A percentile compares a stretch with the other conserved stretches of the same genome.
Evolutionary conservation across 2,888 invertebrate species (phyloP).

Genomic region (Xestia sexstrigata): DNA sequence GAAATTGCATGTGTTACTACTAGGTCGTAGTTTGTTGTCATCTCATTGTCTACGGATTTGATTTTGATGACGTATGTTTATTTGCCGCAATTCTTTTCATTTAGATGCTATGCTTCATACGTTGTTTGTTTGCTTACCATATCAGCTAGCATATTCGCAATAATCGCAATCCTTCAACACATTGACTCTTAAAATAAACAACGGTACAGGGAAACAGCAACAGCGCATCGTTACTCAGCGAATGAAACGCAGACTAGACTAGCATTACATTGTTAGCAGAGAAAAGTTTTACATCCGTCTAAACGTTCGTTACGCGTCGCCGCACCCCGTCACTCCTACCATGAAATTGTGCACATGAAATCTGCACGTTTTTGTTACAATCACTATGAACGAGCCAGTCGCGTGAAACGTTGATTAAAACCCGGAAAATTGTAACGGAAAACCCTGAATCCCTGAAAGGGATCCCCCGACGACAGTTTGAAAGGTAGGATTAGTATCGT

Average conservation of each 20-base stretch:
- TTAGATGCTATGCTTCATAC: conserved; percentile 1
- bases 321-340: conserved; percentile 53
- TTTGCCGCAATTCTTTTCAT: conserved; percentile 1
- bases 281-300: conserved; percentile 60
- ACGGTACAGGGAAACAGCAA: conserved; percentile 20
- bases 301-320: conserved; percentile 58
- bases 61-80: not conserved
- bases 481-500: conserved; percentile 32
- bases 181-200: conserved; percentile 32
- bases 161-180: conserved; percentile 14
- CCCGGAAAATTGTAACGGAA: conserved; percentile 21
- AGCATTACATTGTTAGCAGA: conserved; percentile 48
- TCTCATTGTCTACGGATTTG: not conserved
- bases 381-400: conserved; percentile 12
- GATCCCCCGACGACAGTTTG: conserved; percentile 23
- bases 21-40: not conserved
- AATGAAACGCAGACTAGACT: conserved; percentile 33
- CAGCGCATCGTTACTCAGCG: conserved; percentile 19
- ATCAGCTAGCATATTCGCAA: conserved; percentile 3
- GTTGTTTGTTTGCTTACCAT: too few species aligned
- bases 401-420: conserved; percentile 47
- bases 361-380: conserved; percentile 49
- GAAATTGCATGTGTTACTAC: not conserved
- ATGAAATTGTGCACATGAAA: conserved; percentile 61
- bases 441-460: conserved; percentile 20